Evolutionary conservation across 2,797 vertebrate genomes (phyloP), one percentile per base, ranked within the genome.

Genomic region (Manis pentadactyla): DNA sequence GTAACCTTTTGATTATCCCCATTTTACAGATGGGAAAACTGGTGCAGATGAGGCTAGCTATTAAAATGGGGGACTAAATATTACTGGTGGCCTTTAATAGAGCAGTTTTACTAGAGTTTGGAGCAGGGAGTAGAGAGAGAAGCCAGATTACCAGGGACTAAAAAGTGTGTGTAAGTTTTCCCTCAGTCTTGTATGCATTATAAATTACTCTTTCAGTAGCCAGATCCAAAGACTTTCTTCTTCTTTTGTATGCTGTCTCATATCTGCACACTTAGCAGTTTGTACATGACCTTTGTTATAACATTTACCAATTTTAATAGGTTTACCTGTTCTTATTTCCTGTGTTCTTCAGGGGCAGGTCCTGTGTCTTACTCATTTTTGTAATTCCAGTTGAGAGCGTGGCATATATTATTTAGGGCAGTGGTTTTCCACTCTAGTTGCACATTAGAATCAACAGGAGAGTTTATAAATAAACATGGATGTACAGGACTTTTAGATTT

Each of bases 361-460:
- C n/a, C 21, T 64, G 4, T 90, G 68, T 39, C 46, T 81, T 95
- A 37, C 0, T 77, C 46, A 68, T 81, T 13, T 77, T 69, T 83
- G 18, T 90, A 87, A 64, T 51, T 87, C 23, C 12, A 42, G 13
- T 77, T 63, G 25, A 57, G 7, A 66, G n/a, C 21, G 13, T 90
- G 51, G 31, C 19, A 57, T 64, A 69, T 81, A 37, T 37, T 37
- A 37, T 17, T 39, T 90, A 66, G 11, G 63, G 75, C 2, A 75
- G 23, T 95, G 55, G 7, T 69, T 93, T 89, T 81, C 81, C 86
- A 75, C 66, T 96, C 69, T 74, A 39, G 51, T 27, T 96, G 57
- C 63, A 53, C 23, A 14, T 64, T 79, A 79, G 14, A 95, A 59
- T 93, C 63, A 59, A 19, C 49, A 53, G 87, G 63, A 95, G 71